Conservation (phyloP, 2,888 invertebrate genomes). For the Drymonia ruficornis region DNA sequence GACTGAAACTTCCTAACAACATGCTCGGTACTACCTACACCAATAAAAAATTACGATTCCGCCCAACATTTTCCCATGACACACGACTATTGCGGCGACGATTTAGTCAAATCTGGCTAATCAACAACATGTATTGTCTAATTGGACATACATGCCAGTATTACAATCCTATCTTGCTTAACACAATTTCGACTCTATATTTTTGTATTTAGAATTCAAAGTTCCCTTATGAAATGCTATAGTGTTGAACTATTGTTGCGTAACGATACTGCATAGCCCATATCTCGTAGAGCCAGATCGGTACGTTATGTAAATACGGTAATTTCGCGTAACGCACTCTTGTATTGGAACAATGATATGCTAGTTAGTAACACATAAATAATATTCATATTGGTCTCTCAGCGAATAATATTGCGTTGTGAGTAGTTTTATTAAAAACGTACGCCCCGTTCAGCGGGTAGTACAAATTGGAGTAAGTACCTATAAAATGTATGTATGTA, state of each 20-base stretch:
- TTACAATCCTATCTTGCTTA: not conserved
- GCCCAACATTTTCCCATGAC: conserved; percentile 26
- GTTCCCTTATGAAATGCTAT: not conserved
- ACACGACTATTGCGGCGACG: conserved; percentile 28
- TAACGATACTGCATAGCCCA: not conserved
- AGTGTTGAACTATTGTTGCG: not conserved
- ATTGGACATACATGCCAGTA: conserved; percentile 12
- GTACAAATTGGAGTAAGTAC: conserved; percentile 6
- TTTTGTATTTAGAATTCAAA: not conserved
- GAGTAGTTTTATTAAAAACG: conserved; percentile 8
- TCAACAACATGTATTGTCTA: conserved; percentile 36
- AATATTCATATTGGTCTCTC: conserved; percentile 20
- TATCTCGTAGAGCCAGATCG: conserved; percentile 20
- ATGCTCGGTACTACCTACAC: conserved; percentile 42
- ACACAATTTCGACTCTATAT: not conserved
- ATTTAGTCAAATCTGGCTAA: conserved; percentile 35
- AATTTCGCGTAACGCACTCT: not conserved
- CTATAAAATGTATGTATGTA: conserved; percentile 12
- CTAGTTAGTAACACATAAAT: conserved; percentile 27
- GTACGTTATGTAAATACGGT: conserved; percentile 16
- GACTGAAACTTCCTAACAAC: conserved; percentile 41
- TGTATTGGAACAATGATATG: conserved; percentile 14
- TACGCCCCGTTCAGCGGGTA: conserved; percentile 3
- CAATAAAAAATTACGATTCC: conserved; percentile 63
- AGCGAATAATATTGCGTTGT: not conserved